Evolutionary conservation across 2,113 vertebrate species (phyloP).

Genomic region (Clarias magur): DNA sequence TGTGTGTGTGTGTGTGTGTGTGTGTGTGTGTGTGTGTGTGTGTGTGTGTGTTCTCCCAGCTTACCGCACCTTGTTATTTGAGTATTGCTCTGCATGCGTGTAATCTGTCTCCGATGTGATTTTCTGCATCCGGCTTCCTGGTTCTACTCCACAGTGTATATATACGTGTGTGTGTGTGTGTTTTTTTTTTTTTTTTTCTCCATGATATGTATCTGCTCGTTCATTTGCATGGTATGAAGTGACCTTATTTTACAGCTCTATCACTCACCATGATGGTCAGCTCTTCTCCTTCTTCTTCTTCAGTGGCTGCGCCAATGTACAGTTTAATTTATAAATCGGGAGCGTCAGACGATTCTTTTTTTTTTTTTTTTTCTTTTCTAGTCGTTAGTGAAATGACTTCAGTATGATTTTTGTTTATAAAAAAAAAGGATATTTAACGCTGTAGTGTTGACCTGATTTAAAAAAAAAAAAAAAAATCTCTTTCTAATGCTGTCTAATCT

Average conservation of each 20-base stretch:
- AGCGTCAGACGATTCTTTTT: not conserved
- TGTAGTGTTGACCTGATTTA: not conserved
- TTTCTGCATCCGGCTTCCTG: not conserved
- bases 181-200: not conserved
- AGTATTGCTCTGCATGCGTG: slow-evolving; percentile 67
- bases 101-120: slow-evolving; percentile 43
- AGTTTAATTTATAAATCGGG: slow-evolving; percentile 8
- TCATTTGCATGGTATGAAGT: slow-evolving; percentile 67
- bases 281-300: not conserved
- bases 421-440: not conserved
- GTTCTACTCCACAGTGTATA: not conserved
- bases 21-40: too few relatives aligned
- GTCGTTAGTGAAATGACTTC: not conserved
- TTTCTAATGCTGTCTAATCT: slow-evolving; percentile 4
- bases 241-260: slow-evolving; percentile 66
- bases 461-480: too few relatives aligned
- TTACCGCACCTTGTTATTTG: slow-evolving; percentile 48
- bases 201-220: slow-evolving; percentile 23
- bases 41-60: not conserved
- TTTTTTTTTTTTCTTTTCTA: not conserved
- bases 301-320: not conserved
- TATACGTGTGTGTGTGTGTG: too few relatives aligned
- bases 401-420: not conserved
- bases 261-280: not conserved
- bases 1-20: not conserved